phyloP scores from a whole-genome alignment of 2,113 vertebrate genomes.

The Pontoporia blainvillei region DNA sequence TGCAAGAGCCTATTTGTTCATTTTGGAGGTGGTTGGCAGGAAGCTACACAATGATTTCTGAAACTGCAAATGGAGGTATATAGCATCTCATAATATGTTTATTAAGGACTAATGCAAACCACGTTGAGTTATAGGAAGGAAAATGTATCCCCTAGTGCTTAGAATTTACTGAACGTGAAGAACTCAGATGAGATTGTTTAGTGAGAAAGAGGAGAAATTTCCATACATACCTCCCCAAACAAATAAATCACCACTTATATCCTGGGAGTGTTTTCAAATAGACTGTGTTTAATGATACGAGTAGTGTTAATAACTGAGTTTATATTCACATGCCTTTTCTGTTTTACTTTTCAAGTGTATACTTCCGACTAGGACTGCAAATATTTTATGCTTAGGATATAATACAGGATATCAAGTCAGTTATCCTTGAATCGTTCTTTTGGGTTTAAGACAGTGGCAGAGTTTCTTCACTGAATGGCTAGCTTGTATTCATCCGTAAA shows the following conservation, averaged over 20 bases:
- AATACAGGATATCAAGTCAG: slow-evolving; percentile 28
- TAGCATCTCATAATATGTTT: slow-evolving; percentile 38
- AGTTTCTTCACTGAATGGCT: background rate
- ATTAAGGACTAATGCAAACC: slow-evolving; percentile 9
- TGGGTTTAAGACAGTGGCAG: background rate
- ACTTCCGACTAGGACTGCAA: background rate
- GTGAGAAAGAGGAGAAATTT: background rate
- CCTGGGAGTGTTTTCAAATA: slow-evolving; percentile 6
- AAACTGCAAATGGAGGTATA: slow-evolving; percentile 30
- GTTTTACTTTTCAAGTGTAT: slow-evolving; percentile 11
- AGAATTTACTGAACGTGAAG: slow-evolving; percentile 52
- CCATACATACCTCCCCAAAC: background rate
- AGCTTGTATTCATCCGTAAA: background rate
- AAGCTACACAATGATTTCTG: slow-evolving; percentile 44
- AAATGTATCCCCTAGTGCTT: slow-evolving; percentile 55
- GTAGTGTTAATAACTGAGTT: slow-evolving; percentile 46
- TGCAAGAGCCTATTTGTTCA: slow-evolving; percentile 4
- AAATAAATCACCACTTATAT: slow-evolving; percentile 46
- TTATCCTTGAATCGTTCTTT: slow-evolving; percentile 58
- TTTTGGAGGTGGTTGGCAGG: slow-evolving; percentile 31
- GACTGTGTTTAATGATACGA: slow-evolving; percentile 1
- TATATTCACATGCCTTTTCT: slow-evolving; percentile 2
- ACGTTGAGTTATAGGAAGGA: slow-evolving; percentile 43
- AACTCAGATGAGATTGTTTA: slow-evolving; percentile 19
- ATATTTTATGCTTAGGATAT: background rate